phyloP scores from a whole-genome alignment of 35 echinoderm and acorn worm genomes.

The Holothuria glaberrima region DNA sequence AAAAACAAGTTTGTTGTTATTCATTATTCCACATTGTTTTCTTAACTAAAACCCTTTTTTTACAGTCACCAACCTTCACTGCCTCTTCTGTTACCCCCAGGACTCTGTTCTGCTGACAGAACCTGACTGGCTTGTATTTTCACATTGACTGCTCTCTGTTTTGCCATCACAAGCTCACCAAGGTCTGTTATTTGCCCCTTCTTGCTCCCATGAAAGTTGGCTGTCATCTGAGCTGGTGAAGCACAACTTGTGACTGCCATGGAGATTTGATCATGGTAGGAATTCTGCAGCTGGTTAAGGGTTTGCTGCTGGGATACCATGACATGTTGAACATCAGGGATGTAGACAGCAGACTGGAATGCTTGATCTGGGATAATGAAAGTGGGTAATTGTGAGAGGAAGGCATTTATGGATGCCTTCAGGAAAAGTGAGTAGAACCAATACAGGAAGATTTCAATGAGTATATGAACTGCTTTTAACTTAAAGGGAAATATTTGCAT shows the following conservation, averaged over 20 bases:
- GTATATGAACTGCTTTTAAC: too few relatives aligned
- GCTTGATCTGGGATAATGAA: conserved; percentile 1
- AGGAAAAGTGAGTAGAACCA: too few relatives aligned
- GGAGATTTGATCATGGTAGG: conserved; percentile 19
- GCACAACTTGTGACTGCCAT: conserved; percentile 48
- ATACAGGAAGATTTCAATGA: too few relatives aligned
- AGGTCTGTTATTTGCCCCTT: conserved; percentile 52
- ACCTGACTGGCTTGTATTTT: conserved; percentile 49
- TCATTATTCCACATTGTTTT: too few relatives aligned
- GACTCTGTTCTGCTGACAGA: conserved; percentile 10
- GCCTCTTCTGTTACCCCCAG: conserved; percentile 2
- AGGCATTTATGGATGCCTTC: too few relatives aligned
- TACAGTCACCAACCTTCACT: conserved; percentile 20
- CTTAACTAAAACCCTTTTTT: too few relatives aligned
- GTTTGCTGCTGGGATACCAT: conserved; percentile 48
- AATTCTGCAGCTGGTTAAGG: conserved; percentile 27
- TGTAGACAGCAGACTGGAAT: conserved; percentile 32
- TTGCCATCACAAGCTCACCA: conserved; percentile 9
- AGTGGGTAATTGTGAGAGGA: too few relatives aligned
- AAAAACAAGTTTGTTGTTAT: too few relatives aligned
- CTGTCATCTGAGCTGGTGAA: conserved; percentile 18
- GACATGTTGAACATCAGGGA: conserved; percentile 22
- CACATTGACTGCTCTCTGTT: conserved; percentile 1
- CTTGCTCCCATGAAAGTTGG: conserved; percentile 25
- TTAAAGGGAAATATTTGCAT: too few relatives aligned